These are phyloP conservation scores for Atherinosoma microstoma DNA, from an alignment of 2,797 vertebrate species.

Conservation along the genomic window DNA sequence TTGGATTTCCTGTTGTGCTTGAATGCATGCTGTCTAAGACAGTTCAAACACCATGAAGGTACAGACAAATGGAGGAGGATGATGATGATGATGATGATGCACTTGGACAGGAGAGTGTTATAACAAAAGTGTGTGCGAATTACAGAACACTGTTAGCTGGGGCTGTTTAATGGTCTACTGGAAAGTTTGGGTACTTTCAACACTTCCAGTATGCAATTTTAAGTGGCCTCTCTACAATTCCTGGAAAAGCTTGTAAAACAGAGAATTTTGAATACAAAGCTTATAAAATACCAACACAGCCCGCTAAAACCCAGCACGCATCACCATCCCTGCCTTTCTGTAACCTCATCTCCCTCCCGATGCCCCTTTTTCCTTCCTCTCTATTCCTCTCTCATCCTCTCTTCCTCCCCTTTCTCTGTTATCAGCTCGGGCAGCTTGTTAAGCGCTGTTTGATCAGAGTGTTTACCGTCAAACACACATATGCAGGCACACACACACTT, in stretches of 20 bases:
- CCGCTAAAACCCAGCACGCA: constrained; percentile 33
- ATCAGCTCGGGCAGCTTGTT: constrained; percentile 87
- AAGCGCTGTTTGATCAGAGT: constrained; percentile 87
- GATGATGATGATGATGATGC: background rate
- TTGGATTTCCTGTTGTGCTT: constrained; percentile 45
- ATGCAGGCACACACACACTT: constrained; percentile 36
- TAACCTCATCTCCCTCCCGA: constrained; percentile 51
- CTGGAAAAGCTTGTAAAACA: constrained; percentile 32
- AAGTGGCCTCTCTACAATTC: constrained; percentile 4
- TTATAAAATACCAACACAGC: constrained; percentile 20
- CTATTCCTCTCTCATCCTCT: constrained; percentile 61
- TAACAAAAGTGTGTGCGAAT: constrained; percentile 7
- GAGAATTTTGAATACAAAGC: background rate
- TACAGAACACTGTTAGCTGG: background rate
- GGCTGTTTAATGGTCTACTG: background rate
- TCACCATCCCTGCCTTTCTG: constrained; percentile 25
- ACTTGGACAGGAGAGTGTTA: background rate
- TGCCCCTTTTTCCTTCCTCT: constrained; percentile 73
- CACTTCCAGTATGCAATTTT: background rate
- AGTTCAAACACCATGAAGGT: constrained; percentile 3
- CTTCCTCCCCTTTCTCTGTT: constrained; percentile 74
- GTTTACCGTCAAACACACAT: constrained; percentile 82
- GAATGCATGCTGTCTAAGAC: constrained; percentile 4
- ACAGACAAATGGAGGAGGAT: constrained; percentile 13
- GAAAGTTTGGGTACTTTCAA: constrained; percentile 16